Conservation (phyloP, 1,140 invertebrate species). For the Drosophila saltans region DNA sequence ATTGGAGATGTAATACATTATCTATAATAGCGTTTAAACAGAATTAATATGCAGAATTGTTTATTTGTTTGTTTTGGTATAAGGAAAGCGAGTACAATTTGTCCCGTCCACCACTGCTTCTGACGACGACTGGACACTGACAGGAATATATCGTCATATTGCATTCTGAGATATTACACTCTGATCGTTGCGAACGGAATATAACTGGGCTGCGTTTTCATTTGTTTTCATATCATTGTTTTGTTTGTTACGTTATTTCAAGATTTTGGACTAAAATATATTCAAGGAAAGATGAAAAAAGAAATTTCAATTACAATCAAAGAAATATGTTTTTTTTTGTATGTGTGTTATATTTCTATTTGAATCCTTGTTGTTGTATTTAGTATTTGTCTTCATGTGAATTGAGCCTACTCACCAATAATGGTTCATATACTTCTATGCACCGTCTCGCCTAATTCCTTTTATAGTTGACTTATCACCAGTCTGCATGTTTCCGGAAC, state of each 20-base stretch:
- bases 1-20: not conserved
- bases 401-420: not conserved
- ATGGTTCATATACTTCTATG: conserved; percentile 4
- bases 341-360: too few species aligned
- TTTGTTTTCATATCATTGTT: not conserved
- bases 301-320: not conserved
- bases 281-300: not conserved
- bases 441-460: conserved; percentile 44
- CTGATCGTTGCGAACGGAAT: not conserved
- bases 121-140: not conserved
- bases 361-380: too few species aligned
- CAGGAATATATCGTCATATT: not conserved
- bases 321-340: too few species aligned
- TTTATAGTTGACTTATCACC: conserved; percentile 43
- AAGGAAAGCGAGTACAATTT: conserved; percentile 38
- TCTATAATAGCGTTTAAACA: conserved; percentile 33
- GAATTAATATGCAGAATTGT: conserved; percentile 35
- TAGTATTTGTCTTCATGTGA: too few species aligned
- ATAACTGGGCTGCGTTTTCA: conserved; percentile 27
- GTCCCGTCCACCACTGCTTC: conserved; percentile 1
- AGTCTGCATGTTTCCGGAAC: conserved; percentile 5
- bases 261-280: not conserved
- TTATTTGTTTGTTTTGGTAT: conserved; percentile 32
- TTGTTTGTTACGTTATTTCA: not conserved
- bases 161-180: not conserved